phyloP scores from a whole-genome alignment of 2,113 vertebrate species.

The Rhinoderma darwinii region DNA sequence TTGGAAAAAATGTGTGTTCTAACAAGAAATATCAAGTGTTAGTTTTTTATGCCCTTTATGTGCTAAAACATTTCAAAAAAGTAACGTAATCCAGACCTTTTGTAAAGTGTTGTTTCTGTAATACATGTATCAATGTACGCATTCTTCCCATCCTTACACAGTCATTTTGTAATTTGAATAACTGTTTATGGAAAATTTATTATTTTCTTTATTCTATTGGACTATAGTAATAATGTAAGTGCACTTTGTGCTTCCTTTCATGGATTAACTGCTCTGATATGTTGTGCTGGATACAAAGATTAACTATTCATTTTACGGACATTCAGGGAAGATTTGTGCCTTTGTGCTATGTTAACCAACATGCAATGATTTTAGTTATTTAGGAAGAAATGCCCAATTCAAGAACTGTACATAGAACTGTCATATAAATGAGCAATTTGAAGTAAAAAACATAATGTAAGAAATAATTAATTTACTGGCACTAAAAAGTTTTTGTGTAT shows the following conservation, averaged over 20 bases:
- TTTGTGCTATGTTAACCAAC: conserved; percentile 18
- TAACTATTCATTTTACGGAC: conserved; percentile 37
- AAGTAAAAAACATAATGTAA: neutral
- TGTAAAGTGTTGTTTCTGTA: neutral
- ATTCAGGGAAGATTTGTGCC: neutral
- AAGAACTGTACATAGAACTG: neutral
- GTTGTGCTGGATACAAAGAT: conserved; percentile 30
- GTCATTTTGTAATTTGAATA: conserved; percentile 23
- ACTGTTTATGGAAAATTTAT: conserved; percentile 38
- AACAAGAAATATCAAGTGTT: neutral
- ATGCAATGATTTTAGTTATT: conserved; percentile 7
- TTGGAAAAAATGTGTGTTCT: neutral
- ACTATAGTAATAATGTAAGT: conserved; percentile 37
- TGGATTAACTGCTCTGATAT: conserved; percentile 42
- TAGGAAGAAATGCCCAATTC: neutral
- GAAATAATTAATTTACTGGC: neutral
- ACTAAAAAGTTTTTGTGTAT: neutral
- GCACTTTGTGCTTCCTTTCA: conserved; percentile 12
- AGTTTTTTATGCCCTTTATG: neutral
- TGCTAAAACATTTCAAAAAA: neutral
- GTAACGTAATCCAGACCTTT: neutral
- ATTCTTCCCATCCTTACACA: conserved; percentile 1
- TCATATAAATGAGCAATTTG: neutral
- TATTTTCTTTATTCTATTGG: conserved; percentile 30
- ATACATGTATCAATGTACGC: conserved; percentile 18